Base-by-base conservation (phyloP, 2,797 vertebrate genomes). In the Pangasius larnaudii region DNA sequence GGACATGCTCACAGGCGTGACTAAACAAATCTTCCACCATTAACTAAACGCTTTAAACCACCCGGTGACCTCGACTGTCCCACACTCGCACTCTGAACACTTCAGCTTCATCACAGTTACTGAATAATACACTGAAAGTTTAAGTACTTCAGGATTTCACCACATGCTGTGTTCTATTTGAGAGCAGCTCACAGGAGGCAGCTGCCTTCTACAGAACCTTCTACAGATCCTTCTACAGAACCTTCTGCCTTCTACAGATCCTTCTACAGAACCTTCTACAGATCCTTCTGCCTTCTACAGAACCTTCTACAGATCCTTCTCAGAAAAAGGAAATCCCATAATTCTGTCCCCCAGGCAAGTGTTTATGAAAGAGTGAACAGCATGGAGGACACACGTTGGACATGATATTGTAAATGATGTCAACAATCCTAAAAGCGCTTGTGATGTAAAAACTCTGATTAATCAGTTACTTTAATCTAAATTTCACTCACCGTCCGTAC, bases 401-500 rank as follows among this genome's bases (percentile, higher is more conserved):
- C 3, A 10, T 19, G 18, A 71, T 39, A 16, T 30, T 53, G n/a
- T 18, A 8, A 53, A 24, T 24, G 24, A 39, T 3, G 51, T 56
- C 51, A 56, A 49, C 36, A 56, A 5, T 7, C 1, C 11, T 16
- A 46, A n/a, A 49, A n/a, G 72, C 4, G 27, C 14, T 5, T 8
- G 6, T 10, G 14, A 79, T 79, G 51, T 1, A 9, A 78, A 16
- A 46, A 24, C 39, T 46, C 71, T 0, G 22, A 39, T 59, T 42
- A 18, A 46, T 49, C 80, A 30, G 36, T 16, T 27, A 65, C 78
- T 80, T 19, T 56, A 33, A 56, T 18, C 8, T 4, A 36, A 49
- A 30, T 30, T 22, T 92, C 89, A 96, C 97, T 96, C 93, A 98
- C 98, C 0, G 98, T 98, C n/a, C 98, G 96, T 86, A 98, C 94